These are phyloP conservation scores for Xyrauchen texanus DNA, from an alignment of 2,113 vertebrate genomes.

Conservation along the genomic window DNA sequence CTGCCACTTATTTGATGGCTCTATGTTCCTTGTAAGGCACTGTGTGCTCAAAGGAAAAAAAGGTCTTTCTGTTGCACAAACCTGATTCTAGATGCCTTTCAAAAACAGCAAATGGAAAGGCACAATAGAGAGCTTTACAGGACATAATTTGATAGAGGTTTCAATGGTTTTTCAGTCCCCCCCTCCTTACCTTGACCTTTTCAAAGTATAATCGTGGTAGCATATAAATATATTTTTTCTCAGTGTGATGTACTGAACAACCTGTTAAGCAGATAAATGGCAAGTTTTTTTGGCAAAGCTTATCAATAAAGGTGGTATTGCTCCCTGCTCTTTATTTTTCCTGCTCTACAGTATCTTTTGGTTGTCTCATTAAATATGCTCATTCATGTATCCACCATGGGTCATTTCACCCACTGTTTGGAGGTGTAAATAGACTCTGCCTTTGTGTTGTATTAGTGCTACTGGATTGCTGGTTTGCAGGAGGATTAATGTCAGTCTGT, in stretches of 20 bases:
- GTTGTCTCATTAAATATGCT: conserved; percentile 67
- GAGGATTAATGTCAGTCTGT: conserved; percentile 67
- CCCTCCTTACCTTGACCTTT: conserved; percentile 52
- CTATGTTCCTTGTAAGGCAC: conserved; percentile 59
- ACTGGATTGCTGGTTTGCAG: conserved; percentile 65
- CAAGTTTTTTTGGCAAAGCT: conserved; percentile 69
- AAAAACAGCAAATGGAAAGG: conserved; percentile 60
- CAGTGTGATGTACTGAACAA: conserved; percentile 68
- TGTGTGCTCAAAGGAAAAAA: conserved; percentile 65
- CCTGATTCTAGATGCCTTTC: conserved; percentile 68
- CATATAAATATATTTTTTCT: conserved; percentile 59
- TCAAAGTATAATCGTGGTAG: conserved; percentile 39
- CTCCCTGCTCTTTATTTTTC: conserved; percentile 43
- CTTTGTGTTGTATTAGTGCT: conserved; percentile 72
- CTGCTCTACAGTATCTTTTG: too few relatives aligned
- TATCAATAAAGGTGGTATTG: conserved; percentile 73
- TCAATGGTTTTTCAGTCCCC: not conserved
- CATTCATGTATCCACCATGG: conserved; percentile 67
- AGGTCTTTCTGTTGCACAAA: conserved; percentile 67
- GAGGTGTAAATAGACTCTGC: conserved; percentile 69
- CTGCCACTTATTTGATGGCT: conserved; percentile 69
- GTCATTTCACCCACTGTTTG: conserved; percentile 68
- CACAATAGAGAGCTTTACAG: conserved; percentile 18
- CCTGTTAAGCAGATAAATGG: conserved; percentile 70
- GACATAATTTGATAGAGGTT: conserved; percentile 49